Percentiles rank a stretch among this genome's conserved stretches.
phyloP scores from a whole-genome alignment of 2,113 vertebrate genomes.

The Dendropsophus ebraccatus region DNA sequence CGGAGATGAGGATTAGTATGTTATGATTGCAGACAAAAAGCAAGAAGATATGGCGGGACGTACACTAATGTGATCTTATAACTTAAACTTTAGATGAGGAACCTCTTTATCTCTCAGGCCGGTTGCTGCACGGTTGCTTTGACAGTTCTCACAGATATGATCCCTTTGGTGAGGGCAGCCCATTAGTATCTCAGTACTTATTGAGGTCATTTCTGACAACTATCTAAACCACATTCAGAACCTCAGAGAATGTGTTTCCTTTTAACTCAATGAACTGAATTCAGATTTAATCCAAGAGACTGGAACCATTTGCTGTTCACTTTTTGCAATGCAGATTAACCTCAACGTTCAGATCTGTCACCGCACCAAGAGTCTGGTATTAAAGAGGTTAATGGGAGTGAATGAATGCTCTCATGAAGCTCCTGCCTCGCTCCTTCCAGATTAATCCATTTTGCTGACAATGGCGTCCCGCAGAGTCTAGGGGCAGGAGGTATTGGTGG shows the following conservation, averaged over 20 bases:
- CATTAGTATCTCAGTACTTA: background rate
- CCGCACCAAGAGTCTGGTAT: background rate
- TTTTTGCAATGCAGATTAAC: slow-evolving; percentile 7
- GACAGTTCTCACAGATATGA: background rate
- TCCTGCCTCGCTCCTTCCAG: background rate
- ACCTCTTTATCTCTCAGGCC: background rate
- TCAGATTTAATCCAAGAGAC: background rate
- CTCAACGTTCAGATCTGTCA: background rate
- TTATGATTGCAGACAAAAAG: too few relatives aligned
- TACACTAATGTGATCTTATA: background rate
- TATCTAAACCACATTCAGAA: slow-evolving; percentile 22
- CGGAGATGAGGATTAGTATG: too few relatives aligned
- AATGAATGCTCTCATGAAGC: background rate
- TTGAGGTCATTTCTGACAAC: background rate
- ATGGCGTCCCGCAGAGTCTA: background rate
- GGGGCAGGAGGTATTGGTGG: slow-evolving; percentile 18
- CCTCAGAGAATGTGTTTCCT: background rate
- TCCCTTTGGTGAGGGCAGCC: background rate
- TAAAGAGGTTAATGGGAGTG: background rate
- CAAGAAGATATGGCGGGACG: too few relatives aligned
- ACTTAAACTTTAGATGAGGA: background rate
- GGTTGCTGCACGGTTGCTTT: background rate
- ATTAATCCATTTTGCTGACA: slow-evolving; percentile 36
- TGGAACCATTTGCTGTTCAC: background rate
- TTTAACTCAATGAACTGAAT: background rate